Conservation (phyloP, 1,140 invertebrate species). For the Propsilocerus akamusi region DNA sequence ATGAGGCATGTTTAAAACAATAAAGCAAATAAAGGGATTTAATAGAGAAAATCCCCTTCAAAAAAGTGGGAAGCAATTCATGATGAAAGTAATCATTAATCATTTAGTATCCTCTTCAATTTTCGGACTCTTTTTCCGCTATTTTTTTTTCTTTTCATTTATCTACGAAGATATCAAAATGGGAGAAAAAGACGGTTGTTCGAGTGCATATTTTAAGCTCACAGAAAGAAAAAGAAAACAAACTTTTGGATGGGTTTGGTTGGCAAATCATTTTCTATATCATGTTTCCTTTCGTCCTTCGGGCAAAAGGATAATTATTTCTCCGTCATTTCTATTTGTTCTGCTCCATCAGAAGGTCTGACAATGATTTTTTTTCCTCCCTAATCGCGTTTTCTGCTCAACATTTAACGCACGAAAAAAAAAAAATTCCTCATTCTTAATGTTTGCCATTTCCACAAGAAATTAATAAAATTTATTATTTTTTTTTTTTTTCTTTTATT, state of each 20-base stretch:
- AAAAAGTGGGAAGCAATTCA: not conserved
- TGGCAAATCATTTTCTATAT: not conserved
- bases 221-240: no score
- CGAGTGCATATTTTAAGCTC: no score
- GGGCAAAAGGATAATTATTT: not conserved
- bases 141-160: not conserved
- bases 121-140: not conserved
- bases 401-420: constrained; percentile 1
- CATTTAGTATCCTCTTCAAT: not conserved
- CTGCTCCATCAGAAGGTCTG: not conserved
- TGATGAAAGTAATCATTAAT: not conserved
- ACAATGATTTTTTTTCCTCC: not conserved
- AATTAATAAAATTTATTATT: constrained; percentile 1
- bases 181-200: not conserved
- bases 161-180: not conserved
- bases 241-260: no score
- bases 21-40: no score
- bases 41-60: no score
- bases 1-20: no score
- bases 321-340: not conserved
- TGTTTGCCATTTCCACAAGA: not conserved
- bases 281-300: not conserved
- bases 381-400: no score
- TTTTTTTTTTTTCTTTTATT: not conserved
- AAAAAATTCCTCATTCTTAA: not conserved